Conservation (phyloP, 1,140 invertebrate species). For the Apis laboriosa region DNA sequence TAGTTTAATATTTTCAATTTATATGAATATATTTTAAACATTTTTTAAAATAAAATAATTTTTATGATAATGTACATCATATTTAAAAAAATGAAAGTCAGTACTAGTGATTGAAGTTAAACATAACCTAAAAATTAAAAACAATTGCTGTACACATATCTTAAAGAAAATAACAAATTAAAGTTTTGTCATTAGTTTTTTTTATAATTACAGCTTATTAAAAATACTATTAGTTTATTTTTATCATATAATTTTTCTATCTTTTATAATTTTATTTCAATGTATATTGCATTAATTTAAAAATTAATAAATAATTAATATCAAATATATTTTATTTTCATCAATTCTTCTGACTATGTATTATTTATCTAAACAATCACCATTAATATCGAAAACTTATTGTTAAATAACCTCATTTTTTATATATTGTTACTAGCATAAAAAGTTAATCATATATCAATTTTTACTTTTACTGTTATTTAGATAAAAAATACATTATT, state of each 20-base stretch:
- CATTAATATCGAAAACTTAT: not conserved
- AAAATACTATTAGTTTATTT: not conserved
- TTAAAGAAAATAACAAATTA: too few species aligned
- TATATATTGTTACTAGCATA: not conserved
- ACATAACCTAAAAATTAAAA: not conserved
- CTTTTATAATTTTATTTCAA: not conserved
- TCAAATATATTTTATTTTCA: not conserved
- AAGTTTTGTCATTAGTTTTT: too few species aligned
- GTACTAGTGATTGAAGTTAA: not conserved
- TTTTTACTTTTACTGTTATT: not conserved
- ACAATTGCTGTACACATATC: not conserved
- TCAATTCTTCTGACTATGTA: not conserved
- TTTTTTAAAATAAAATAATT: too few species aligned
- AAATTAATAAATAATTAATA: not conserved
- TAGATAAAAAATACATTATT: not conserved
- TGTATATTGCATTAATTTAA: not conserved
- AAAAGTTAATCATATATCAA: not conserved
- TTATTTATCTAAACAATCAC: not conserved
- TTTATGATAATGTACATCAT: not conserved
- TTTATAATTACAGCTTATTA: not conserved
- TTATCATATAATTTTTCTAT: not conserved
- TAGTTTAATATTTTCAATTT: not conserved
- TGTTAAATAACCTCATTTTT: not conserved
- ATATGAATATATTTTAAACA: not conserved
- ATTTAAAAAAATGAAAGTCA: not conserved